These are phyloP conservation scores for Mormoops blainvillei DNA, from an alignment of 2,113 vertebrate species.

Conservation along the genomic window DNA sequence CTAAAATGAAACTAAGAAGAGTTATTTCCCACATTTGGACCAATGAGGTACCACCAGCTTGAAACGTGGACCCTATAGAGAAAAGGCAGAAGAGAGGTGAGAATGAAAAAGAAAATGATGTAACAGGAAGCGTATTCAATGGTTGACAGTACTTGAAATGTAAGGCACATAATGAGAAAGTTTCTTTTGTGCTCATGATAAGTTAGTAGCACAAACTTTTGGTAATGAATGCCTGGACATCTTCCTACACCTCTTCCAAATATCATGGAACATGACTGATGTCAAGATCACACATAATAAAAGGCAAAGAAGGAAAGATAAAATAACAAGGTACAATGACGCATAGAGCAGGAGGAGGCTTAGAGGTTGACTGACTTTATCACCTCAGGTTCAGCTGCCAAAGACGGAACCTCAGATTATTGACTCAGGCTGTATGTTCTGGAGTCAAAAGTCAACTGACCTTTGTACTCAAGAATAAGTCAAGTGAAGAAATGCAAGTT, in stretches of 20 bases:
- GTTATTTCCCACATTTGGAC: not conserved
- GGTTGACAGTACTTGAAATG: not conserved
- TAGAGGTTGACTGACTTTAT: not conserved
- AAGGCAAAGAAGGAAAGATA: not conserved
- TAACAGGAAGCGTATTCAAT: not conserved
- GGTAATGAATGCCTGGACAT: not conserved
- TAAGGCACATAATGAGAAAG: not conserved
- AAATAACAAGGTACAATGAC: not conserved
- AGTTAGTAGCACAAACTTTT: not conserved
- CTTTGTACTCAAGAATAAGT: not conserved
- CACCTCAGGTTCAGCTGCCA: not conserved
- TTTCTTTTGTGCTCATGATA: not conserved
- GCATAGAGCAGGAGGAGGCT: not conserved
- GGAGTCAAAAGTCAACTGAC: not conserved
- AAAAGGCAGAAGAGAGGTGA: not conserved
- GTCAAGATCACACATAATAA: not conserved
- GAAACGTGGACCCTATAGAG: not conserved
- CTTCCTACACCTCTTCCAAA: not conserved
- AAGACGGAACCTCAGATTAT: not conserved
- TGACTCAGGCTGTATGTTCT: not conserved
- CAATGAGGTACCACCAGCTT: not conserved
- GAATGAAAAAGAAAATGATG: not conserved
- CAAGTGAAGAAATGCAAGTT: not conserved
- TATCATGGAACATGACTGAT: not conserved
- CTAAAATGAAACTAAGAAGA: not conserved